Evolutionary conservation across 1,140 invertebrate species (phyloP), one percentile per base, ranked within the genome.

Genomic region (Drosophila parabipectinata): DNA sequence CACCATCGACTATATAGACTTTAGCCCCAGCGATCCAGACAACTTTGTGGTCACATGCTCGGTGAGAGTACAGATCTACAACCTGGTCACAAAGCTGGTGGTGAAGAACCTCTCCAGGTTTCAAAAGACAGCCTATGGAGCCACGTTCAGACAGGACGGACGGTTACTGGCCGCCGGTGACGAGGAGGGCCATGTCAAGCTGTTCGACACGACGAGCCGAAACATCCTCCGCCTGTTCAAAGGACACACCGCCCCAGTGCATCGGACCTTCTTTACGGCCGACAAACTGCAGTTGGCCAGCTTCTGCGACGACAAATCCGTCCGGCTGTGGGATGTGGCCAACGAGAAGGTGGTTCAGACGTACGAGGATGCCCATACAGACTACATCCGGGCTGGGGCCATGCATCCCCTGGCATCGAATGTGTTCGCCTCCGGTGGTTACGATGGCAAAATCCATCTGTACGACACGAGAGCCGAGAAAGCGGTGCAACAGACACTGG

Each of bases 241-340:
- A 69, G 93, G 93, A 0, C 94, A 94, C 63, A 93, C 87, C 41
- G 93, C 89, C 12, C 92, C 94, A 26, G 96, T 98, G 1, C 97
- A 98, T 91, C 94, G 97, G 39, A 95, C 96, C 69, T 95, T 94
- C 87, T 99, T 99, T 80, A 94, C 97, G 12, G 93, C 94, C 32
- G 95, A 96, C 90, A 95, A 96, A 81, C 92, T 95, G 30, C 95
- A 96, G 59, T 93, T 99, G 30, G 94, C 96, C 5, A 98, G 98
- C 82, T 98, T 97, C 91, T 97, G 97, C 6, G 98, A 99, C 93
- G 98, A 99, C 91, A 98, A 98, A 92, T 94, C 95, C n/a, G 94
- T 97, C 6, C 93, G 93, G 68, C 72, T 98, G 8, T 99, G 98
- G 97, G 98, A 99, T 90, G 96, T 99, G 85, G 93, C 96, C 4